A percentile compares a stretch with the other conserved stretches of the same genome.
These are phyloP conservation scores for Philopedon plagiatum DNA, from an alignment of 2,888 invertebrate genomes.

Conservation along the genomic window DNA sequence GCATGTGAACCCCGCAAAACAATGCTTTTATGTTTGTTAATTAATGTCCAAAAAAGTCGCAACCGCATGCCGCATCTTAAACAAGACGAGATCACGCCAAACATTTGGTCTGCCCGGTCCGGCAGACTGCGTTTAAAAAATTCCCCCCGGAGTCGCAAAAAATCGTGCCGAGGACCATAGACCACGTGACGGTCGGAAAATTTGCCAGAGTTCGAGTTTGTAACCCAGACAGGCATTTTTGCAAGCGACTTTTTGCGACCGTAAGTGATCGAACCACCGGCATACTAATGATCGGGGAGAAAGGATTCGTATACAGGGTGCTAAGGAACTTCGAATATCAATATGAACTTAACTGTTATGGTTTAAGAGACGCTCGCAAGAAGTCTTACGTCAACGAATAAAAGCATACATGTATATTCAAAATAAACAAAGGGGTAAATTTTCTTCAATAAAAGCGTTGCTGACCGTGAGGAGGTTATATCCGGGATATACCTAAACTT, in stretches of 20 bases:
- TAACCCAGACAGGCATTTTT: conserved; percentile 62
- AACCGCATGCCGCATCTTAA: conserved; percentile 59
- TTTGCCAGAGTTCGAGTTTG: conserved; percentile 49
- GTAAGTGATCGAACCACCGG: conserved; percentile 57
- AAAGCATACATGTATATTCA: too few species aligned
- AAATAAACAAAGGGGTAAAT: too few species aligned
- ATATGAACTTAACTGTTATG: too few species aligned
- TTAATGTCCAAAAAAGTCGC: conserved; percentile 66
- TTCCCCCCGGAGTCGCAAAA: conserved; percentile 53
- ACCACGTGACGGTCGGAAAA: conserved; percentile 62
- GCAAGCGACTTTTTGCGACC: conserved; percentile 54
- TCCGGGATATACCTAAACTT: too few species aligned
- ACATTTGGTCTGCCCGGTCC: conserved; percentile 48
- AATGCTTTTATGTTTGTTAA: conserved; percentile 67
- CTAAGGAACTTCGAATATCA: conserved; percentile 39
- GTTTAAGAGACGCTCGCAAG: too few species aligned
- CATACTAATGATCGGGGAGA: conserved; percentile 59
- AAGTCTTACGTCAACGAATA: too few species aligned
- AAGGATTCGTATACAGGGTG: conserved; percentile 42
- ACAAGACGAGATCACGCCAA: conserved; percentile 53
- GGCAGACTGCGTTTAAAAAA: conserved; percentile 54
- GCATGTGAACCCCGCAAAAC: conserved; percentile 63
- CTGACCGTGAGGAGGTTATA: too few species aligned
- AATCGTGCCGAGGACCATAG: conserved; percentile 57
- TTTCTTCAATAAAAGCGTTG: too few species aligned